Evolutionary conservation across 2,797 vertebrate species (phyloP).

Genomic region (Botia almorhae): DNA sequence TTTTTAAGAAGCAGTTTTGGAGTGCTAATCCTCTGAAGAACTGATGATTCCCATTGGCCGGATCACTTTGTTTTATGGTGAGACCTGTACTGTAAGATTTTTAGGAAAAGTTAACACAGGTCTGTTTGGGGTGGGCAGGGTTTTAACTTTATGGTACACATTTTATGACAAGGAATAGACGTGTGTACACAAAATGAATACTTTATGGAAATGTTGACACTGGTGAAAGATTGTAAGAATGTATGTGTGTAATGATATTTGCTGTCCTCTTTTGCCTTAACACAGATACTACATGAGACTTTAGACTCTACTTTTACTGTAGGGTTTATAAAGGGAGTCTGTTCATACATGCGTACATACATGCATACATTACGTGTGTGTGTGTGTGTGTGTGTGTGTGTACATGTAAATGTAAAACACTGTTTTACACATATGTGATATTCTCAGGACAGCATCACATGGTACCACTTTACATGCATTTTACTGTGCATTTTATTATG

Average conservation of each 20-base stretch:
- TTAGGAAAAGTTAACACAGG: background rate
- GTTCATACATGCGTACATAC: background rate
- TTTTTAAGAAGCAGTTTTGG: slow-evolving; percentile 8
- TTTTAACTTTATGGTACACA: slow-evolving; percentile 28
- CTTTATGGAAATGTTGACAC: slow-evolving; percentile 45
- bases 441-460: slow-evolving; percentile 50
- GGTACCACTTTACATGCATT: slow-evolving; percentile 35
- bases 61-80: background rate
- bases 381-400: too few species aligned
- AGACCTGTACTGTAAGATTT: background rate
- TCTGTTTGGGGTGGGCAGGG: slow-evolving; percentile 6
- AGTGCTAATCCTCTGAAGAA: slow-evolving; percentile 20
- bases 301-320: background rate
- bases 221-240: slow-evolving; percentile 23
- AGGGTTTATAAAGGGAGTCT: slow-evolving; percentile 9
- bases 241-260: background rate
- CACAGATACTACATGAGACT: slow-evolving; percentile 18
- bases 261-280: slow-evolving; percentile 40
- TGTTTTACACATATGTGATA: slow-evolving; percentile 32
- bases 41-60: background rate
- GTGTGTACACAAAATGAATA: slow-evolving; percentile 15
- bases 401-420: background rate
- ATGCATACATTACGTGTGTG: too few species aligned
- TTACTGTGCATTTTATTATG: slow-evolving; percentile 61
- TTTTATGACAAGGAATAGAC: slow-evolving; percentile 22